Evolutionary conservation across 2,113 vertebrate genomes (phyloP).

Genomic region (Anguilla japonica): DNA sequence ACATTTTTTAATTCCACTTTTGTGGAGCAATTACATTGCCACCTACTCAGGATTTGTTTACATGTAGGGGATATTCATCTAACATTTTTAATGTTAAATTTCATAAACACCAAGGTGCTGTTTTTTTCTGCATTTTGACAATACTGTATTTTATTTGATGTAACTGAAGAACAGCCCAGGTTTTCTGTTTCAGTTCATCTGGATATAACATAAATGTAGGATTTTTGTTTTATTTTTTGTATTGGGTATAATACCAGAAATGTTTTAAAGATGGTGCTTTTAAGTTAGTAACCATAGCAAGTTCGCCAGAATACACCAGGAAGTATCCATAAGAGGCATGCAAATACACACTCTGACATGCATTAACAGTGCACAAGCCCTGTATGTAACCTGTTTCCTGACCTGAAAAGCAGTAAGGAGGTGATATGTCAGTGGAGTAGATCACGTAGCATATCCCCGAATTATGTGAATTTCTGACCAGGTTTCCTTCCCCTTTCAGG

Average conservation of each 20-base stretch:
- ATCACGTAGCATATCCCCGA: neutral
- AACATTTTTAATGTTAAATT: no score
- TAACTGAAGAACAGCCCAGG: conserved; percentile 29
- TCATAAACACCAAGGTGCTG: no score
- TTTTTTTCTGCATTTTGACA: conserved; percentile 13
- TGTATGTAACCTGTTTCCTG: neutral
- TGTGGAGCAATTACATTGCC: no score
- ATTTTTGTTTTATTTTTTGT: conserved; percentile 13
- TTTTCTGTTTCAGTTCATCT: conserved; percentile 43
- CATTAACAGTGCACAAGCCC: neutral
- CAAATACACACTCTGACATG: neutral
- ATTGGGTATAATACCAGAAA: neutral
- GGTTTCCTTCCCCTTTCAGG: neutral
- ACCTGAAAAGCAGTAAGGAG: neutral
- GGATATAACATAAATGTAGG: conserved; percentile 48
- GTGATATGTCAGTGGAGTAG: neutral
- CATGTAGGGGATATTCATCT: no score
- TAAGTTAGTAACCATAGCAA: conserved; percentile 34
- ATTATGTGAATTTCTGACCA: neutral
- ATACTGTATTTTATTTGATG: conserved; percentile 46
- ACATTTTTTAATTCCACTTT: no score
- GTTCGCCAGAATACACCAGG: conserved; percentile 24
- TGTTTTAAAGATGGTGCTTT: neutral
- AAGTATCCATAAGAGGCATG: conserved; percentile 15
- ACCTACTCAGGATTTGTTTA: no score